These are phyloP conservation scores for Chlorops oryzae DNA, from an alignment of 1,140 invertebrate genomes.

Conservation along the genomic window DNA sequence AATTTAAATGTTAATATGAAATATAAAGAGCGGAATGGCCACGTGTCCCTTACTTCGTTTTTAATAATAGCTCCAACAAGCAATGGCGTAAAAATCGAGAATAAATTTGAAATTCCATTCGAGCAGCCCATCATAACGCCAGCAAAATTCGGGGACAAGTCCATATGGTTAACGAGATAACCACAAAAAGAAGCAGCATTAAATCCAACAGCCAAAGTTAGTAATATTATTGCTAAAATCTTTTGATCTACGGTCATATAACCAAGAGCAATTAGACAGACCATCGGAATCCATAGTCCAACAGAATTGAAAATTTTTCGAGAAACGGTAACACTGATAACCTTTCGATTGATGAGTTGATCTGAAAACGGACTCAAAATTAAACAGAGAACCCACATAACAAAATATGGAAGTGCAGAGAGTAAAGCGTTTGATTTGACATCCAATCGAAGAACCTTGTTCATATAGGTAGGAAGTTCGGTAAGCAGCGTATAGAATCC, in stretches of 20 bases:
- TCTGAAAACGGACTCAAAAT: constrained; percentile 62
- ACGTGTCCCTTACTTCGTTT: constrained; percentile 50
- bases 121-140: constrained; percentile 67
- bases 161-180: constrained; percentile 62
- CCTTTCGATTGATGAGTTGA: constrained; percentile 54
- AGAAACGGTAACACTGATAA: constrained; percentile 50
- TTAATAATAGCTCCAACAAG: constrained; percentile 57
- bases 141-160: constrained; percentile 71
- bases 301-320: constrained; percentile 67
- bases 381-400: constrained; percentile 65
- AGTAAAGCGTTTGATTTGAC: constrained; percentile 67
- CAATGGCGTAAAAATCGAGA: constrained; percentile 64
- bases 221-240: constrained; percentile 54
- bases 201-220: constrained; percentile 66
- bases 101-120: constrained; percentile 66
- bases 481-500: constrained; percentile 91
- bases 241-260: constrained; percentile 54
- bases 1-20: constrained; percentile 11
- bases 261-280: constrained; percentile 57
- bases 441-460: constrained; percentile 69
- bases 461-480: constrained; percentile 86
- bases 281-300: constrained; percentile 55
- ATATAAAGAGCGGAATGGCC: not conserved
- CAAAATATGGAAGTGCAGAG: constrained; percentile 74
- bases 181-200: constrained; percentile 73